Conservation (phyloP, 2,113 vertebrate species). For the Campylomormyrus numenius region DNA sequence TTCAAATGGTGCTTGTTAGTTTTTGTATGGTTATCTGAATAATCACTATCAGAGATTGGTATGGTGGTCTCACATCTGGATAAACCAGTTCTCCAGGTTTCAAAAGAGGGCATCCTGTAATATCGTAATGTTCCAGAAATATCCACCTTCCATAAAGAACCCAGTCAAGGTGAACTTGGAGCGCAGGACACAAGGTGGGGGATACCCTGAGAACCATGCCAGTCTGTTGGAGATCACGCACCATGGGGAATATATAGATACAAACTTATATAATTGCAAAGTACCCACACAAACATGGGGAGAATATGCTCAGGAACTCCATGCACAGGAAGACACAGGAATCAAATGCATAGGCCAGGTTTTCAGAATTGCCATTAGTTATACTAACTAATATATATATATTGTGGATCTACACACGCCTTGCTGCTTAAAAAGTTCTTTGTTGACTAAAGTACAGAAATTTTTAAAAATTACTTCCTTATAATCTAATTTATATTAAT, state of each 20-base stretch:
- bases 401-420: not conserved
- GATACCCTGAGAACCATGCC: not conserved
- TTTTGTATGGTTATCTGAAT: not conserved
- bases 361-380: not conserved
- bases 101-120: not conserved
- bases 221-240: not conserved
- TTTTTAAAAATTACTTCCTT: not conserved
- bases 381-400: not conserved
- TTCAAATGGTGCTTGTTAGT: not conserved
- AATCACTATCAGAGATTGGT: not conserved
- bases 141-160: not conserved
- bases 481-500: not conserved
- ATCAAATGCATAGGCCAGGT: not conserved
- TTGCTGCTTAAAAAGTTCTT: not conserved
- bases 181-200: not conserved
- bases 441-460: not conserved
- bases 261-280: not conserved
- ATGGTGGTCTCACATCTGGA: not conserved
- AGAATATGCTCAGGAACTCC: not conserved
- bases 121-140: not conserved
- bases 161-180: not conserved
- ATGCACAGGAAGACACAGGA: not conserved
- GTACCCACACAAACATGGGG: not conserved
- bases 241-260: not conserved
- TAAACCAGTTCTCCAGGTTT: not conserved